These are phyloP conservation scores for Brachionus manjavacas DNA, from an alignment of 1,140 invertebrate species.

Conservation along the genomic window DNA sequence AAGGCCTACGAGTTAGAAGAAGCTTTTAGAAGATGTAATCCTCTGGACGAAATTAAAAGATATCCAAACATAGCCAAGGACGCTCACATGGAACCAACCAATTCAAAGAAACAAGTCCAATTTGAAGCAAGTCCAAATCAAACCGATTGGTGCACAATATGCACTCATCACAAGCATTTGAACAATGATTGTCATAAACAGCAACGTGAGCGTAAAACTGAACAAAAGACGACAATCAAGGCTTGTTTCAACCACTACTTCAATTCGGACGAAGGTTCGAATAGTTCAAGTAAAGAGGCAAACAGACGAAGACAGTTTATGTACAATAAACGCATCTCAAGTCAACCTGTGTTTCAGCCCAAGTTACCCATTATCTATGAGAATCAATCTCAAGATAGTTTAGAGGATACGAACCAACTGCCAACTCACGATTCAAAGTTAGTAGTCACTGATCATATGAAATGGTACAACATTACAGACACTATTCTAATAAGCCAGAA, in stretches of 20 bases:
- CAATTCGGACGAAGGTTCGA: background rate
- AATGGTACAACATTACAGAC: background rate
- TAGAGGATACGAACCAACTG: background rate
- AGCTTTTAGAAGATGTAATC: too few relatives aligned
- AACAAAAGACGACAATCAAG: constrained; percentile 4
- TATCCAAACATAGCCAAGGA: too few relatives aligned
- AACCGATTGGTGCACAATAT: background rate
- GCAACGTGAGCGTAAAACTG: background rate
- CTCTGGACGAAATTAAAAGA: too few relatives aligned
- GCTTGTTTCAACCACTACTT: background rate
- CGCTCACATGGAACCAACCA: background rate
- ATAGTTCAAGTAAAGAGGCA: background rate
- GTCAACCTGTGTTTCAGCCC: background rate
- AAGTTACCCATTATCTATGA: background rate
- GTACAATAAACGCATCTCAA: background rate
- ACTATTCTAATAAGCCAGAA: background rate
- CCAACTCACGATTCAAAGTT: background rate
- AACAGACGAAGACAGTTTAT: background rate
- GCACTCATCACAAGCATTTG: background rate
- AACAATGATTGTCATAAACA: constrained; percentile 15
- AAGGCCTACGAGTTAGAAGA: too few relatives aligned
- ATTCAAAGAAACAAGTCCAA: background rate
- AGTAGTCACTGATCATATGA: constrained; percentile 4
- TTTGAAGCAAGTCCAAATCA: background rate
- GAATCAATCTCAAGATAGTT: background rate